These are phyloP conservation scores for Meganola albula DNA, from an alignment of 2,888 invertebrate genomes.

Conservation along the genomic window DNA sequence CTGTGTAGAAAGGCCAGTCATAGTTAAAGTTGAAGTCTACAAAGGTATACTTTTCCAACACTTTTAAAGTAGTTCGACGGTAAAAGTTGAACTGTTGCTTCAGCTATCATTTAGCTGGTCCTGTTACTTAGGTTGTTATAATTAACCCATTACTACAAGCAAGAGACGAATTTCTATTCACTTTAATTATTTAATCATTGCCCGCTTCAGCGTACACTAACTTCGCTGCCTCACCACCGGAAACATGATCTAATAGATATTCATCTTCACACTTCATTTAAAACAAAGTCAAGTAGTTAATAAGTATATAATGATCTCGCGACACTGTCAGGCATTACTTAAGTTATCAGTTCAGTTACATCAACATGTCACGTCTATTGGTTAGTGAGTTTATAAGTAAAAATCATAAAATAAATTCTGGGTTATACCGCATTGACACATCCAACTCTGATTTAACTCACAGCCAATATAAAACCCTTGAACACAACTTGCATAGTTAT, in stretches of 20 bases:
- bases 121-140: too few relatives aligned
- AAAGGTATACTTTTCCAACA: too few relatives aligned
- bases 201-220: slow-evolving; percentile 12
- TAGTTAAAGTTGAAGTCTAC: too few relatives aligned
- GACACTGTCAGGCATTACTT: slow-evolving; percentile 34
- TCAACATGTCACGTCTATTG: slow-evolving; percentile 36
- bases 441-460: slow-evolving; percentile 5
- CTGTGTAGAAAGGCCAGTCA: too few relatives aligned
- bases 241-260: slow-evolving; percentile 35
- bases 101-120: too few relatives aligned
- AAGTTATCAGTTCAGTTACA: slow-evolving; percentile 25
- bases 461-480: too few relatives aligned
- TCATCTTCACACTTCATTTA: slow-evolving; percentile 29
- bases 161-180: too few relatives aligned
- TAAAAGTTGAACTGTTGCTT: too few relatives aligned
- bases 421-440: slow-evolving; percentile 12
- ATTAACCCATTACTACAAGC: too few relatives aligned
- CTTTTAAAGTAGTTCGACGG: too few relatives aligned
- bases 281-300: slow-evolving; percentile 58
- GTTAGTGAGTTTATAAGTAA: slow-evolving; percentile 32
- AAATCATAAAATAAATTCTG: neutral
- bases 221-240: slow-evolving; percentile 24
- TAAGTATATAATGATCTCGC: slow-evolving; percentile 49
- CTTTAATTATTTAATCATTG: too few relatives aligned
- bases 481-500: too few relatives aligned